Evolutionary conservation across 2,888 invertebrate genomes (phyloP), one percentile per base, ranked within the genome.

Genomic region (Toxonevra muliebris): DNA sequence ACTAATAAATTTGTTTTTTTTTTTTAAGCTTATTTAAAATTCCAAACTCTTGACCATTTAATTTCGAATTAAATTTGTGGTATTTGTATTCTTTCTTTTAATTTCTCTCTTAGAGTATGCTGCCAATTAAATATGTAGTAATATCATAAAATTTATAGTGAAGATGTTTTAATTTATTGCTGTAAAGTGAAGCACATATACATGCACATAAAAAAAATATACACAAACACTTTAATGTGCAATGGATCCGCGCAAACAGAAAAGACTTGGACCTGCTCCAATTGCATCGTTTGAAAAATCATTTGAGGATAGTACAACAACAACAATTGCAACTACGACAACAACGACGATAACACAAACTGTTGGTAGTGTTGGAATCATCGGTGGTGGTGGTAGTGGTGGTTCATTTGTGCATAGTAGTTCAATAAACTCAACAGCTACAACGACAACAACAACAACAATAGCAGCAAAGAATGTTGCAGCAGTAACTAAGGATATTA

Each of bases 191-290:
- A 30, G 7, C 7, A 30, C 30, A 30, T 7, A 30, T 30, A 30
- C 30, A 30, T 30, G 7, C 30, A 30, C 7, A 30, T 7, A 30
- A 30, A 30, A 15, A 2, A 15, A 2, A 48, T 8, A 48, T 8
- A 48, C 48, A 15, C 13, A 48, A 2, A 48, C 12, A n/a, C 12
- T n/a, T n/a, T 48, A 15, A 30, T 30, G 30, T 30, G 30, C 30
- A 30, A 82, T 83, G 82, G 84, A 84, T 79, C 73, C 76, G 55
- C 79, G 81, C 68, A 84, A 84, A 76, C 93, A 93, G 87, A 90
- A 91, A 87, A 92, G 93, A 86, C 92, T 93, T 88, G 95, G 95
- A 84, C 94, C 95, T 83, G 96, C 96, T 81, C 96, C 96, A 83
- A 93, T 96, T 86, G 96, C 96, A 84, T 96, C 95, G 80, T 94